A percentile compares a stretch with the other conserved stretches of the same genome.
Conservation (phyloP, 2,797 vertebrate genomes). For the Protonibea diacanthus region DNA sequence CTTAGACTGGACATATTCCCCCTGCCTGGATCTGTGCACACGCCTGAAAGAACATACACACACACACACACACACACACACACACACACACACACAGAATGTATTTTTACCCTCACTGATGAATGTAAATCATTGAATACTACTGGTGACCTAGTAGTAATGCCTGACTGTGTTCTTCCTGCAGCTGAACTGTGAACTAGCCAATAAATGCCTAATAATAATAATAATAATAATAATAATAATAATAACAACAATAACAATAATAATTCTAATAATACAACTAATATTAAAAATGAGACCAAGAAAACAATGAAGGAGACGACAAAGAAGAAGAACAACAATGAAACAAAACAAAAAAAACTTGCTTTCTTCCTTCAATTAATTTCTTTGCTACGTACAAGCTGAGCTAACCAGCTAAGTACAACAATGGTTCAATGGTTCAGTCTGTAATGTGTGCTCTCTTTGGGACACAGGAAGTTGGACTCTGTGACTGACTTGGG, state of each 20-base stretch:
- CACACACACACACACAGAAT: background rate
- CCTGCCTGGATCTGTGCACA: background rate
- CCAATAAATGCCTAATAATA: background rate
- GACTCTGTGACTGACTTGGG: background rate
- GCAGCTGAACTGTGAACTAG: background rate
- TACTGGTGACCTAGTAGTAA: background rate
- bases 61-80: background rate
- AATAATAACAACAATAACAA: too few relatives aligned
- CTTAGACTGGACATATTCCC: slow-evolving; percentile 12
- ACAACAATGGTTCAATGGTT: background rate
- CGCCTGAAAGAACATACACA: slow-evolving; percentile 23
- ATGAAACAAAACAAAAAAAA: too few relatives aligned
- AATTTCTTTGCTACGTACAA: too few relatives aligned
- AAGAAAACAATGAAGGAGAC: too few relatives aligned
- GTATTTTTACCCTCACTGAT: background rate
- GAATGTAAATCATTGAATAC: too few relatives aligned
- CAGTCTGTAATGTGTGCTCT: background rate
- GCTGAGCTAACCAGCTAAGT: background rate
- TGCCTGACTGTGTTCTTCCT: background rate
- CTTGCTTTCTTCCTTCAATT: background rate
- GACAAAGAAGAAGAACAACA: too few relatives aligned
- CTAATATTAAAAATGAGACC: too few relatives aligned
- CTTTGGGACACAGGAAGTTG: too few relatives aligned
- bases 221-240: background rate
- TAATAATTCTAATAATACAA: too few relatives aligned